Evolutionary conservation across 2,113 vertebrate genomes (phyloP).

Genomic region (Perccottus glenii): DNA sequence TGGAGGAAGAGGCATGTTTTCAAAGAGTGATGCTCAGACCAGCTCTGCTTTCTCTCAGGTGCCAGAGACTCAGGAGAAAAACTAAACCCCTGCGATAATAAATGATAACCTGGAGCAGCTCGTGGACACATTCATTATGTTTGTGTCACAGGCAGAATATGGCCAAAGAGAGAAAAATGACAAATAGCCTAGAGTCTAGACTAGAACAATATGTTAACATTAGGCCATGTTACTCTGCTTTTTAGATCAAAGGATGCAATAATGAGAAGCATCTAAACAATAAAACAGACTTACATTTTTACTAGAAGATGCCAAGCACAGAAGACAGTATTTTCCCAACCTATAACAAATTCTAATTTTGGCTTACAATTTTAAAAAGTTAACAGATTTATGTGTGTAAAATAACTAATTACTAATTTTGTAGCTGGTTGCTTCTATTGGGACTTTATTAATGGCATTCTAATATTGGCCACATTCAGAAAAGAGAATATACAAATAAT

Average conservation of each 20-base stretch:
- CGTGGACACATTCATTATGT: not conserved
- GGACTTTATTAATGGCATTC: too few relatives aligned
- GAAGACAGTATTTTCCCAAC: too few relatives aligned
- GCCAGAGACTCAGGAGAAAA: not conserved
- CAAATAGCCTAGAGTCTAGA: not conserved
- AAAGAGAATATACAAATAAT: too few relatives aligned
- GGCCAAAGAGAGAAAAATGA: not conserved
- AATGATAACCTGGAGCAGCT: slow-evolving; percentile 9
- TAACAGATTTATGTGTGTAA: too few relatives aligned
- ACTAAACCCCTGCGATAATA: not conserved
- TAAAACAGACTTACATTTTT: too few relatives aligned
- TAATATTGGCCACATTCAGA: too few relatives aligned
- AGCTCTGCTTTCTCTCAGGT: not conserved
- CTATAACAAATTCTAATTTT: too few relatives aligned
- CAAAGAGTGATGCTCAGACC: not conserved
- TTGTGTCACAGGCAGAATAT: not conserved
- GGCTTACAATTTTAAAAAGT: too few relatives aligned
- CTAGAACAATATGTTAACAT: not conserved
- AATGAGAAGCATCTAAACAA: too few relatives aligned
- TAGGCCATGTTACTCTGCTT: not conserved
- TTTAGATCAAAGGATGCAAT: not conserved
- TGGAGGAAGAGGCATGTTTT: not conserved
- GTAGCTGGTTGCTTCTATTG: too few relatives aligned
- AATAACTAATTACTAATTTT: too few relatives aligned
- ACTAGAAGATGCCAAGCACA: too few relatives aligned